Conservation (phyloP, 1,140 invertebrate genomes). For the Triops cancriformis region DNA sequence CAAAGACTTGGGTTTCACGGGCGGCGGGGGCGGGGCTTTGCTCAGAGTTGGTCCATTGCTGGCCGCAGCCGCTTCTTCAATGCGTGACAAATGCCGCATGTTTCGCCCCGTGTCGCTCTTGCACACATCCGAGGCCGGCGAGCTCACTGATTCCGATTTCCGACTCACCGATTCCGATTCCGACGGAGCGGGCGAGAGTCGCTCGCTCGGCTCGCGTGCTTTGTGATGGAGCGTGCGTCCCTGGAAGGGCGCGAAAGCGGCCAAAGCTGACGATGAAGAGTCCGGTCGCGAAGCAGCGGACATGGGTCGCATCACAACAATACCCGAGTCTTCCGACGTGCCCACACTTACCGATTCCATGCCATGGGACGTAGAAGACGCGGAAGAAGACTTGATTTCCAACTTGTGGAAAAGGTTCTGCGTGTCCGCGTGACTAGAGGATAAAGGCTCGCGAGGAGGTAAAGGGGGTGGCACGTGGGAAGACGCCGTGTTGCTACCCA, state of each 20-base stretch:
- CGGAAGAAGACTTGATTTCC: constrained; percentile 20
- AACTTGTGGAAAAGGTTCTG: constrained; percentile 15
- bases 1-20: constrained; percentile 30
- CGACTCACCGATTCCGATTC: too few relatives aligned
- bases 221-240: constrained; percentile 34
- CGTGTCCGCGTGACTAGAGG: constrained; percentile 24
- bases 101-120: constrained; percentile 37
- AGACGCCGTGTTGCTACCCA: background rate
- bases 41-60: constrained; percentile 27
- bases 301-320: constrained; percentile 35
- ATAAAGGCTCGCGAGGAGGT: constrained; percentile 25
- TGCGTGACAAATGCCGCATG: constrained; percentile 33
- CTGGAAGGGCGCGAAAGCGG: constrained; percentile 33
- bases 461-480: constrained; percentile 23
- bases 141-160: constrained; percentile 39
- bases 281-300: constrained; percentile 37
- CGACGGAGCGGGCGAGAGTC: constrained; percentile 37
- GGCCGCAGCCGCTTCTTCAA: constrained; percentile 33
- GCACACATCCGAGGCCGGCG: constrained; percentile 38
- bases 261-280: constrained; percentile 32
- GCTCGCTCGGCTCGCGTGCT: constrained; percentile 29
- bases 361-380: constrained; percentile 27
- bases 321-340: constrained; percentile 32
- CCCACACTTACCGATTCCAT: constrained; percentile 31
- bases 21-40: constrained; percentile 28